Evolutionary conservation across 2,888 invertebrate genomes (phyloP).

Genomic region (Synergus itoensis): DNA sequence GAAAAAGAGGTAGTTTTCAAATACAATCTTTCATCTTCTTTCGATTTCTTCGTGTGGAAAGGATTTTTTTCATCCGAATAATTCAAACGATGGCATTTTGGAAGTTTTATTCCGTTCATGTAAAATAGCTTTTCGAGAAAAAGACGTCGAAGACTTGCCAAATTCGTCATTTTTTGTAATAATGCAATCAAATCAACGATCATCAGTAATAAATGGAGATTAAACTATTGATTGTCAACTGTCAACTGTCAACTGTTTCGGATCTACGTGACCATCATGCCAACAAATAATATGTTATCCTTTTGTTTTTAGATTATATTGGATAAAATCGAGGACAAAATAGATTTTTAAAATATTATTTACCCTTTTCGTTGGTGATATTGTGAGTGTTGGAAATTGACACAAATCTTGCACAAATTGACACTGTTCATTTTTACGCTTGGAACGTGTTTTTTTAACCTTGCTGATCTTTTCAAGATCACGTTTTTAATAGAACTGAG

Average conservation of each 20-base stretch:
- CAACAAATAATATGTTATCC: conserved; percentile 3
- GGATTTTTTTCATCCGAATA: not conserved
- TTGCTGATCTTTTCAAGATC: conserved; percentile 33
- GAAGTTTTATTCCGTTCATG: not conserved
- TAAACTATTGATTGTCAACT: conserved; percentile 11
- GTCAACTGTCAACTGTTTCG: conserved; percentile 24
- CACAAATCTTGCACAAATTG: conserved; percentile 28
- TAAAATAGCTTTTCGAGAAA: not conserved
- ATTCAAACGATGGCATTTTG: not conserved
- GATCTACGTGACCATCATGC: conserved; percentile 20
- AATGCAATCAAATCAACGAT: not conserved
- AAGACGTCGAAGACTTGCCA: conserved; percentile 5
- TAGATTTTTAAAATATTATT: not conserved
- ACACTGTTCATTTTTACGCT: conserved; percentile 10
- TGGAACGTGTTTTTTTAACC: conserved; percentile 32
- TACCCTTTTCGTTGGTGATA: not conserved
- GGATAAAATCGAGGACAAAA: conserved; percentile 19
- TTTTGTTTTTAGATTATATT: not conserved
- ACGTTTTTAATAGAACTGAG: conserved; percentile 23
- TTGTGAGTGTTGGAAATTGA: conserved; percentile 8
- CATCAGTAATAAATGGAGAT: not conserved
- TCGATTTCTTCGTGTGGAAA: not conserved
- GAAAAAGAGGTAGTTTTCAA: not conserved
- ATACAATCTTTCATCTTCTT: conserved; percentile 14
- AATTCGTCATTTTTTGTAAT: conserved; percentile 11